phyloP scores from a whole-genome alignment of 2,888 invertebrate species.

The Phytoseiulus persimilis region DNA sequence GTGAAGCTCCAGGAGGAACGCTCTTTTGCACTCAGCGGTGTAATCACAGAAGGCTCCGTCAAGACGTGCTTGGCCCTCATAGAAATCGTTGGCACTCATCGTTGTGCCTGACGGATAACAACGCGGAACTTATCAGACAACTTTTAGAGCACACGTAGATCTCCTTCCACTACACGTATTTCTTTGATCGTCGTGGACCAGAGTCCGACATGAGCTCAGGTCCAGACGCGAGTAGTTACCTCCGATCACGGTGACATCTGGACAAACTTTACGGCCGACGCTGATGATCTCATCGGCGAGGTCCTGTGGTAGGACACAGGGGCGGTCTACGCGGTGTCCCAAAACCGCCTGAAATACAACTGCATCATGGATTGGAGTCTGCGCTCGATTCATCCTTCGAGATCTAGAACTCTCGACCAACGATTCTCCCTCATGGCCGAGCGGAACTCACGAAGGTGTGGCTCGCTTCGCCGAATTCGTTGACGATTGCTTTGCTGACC shows the following conservation, averaged over 20 bases:
- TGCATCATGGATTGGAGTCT: background rate
- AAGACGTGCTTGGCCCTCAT: conserved; percentile 86
- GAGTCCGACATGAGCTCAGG: too few species aligned
- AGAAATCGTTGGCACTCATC: conserved; percentile 94
- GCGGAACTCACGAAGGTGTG: background rate
- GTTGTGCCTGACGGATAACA: conserved; percentile 65
- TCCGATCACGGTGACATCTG: background rate
- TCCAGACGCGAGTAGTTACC: too few species aligned
- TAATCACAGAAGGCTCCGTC: conserved; percentile 97
- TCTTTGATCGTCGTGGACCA: too few species aligned
- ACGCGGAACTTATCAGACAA: too few species aligned
- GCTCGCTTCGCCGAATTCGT: conserved; percentile 37
- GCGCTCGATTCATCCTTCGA: background rate
- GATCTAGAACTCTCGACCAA: background rate
- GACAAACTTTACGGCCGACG: conserved; percentile 43
- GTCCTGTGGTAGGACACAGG: conserved; percentile 9
- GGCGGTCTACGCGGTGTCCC: background rate
- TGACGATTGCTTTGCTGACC: conserved; percentile 37
- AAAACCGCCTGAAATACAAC: conserved; percentile 13
- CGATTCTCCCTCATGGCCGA: background rate
- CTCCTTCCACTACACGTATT: conserved; percentile 41
- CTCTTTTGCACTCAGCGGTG: conserved; percentile 77
- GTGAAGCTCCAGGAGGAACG: conserved; percentile 60
- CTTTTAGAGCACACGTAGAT: too few species aligned
- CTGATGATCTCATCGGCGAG: conserved; percentile 32